Evolutionary conservation across 64 coral and sea anemone genomes (phyloP).

Genomic region (Actinia equina): DNA sequence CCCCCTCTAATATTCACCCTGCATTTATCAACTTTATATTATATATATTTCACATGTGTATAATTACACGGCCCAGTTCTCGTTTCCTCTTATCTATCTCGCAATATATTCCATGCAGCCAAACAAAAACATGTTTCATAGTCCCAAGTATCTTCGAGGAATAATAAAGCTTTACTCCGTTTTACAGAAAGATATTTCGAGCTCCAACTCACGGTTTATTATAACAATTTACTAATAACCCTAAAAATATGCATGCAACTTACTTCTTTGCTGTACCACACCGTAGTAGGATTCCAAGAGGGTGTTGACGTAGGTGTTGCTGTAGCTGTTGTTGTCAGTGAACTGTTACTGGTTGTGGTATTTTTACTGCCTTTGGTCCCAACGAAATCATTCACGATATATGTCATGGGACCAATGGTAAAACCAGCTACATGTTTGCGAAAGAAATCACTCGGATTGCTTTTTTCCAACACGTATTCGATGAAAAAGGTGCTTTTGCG

Average conservation of each 20-base stretch:
- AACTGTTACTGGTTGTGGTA: background rate
- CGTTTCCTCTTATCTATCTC: no score
- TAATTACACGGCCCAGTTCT: no score
- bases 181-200: no score
- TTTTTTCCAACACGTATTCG: constrained; percentile 53
- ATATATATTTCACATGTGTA: no score
- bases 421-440: constrained; percentile 57
- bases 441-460: constrained; percentile 63
- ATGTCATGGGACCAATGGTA: background rate
- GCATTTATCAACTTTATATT: no score
- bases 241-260: background rate
- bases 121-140: no score
- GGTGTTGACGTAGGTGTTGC: background rate
- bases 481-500: constrained; percentile 45
- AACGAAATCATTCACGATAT: background rate
- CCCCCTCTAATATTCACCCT: no score
- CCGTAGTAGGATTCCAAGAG: background rate
- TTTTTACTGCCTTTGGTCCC: background rate
- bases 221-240: no score
- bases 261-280: constrained; percentile 64
- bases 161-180: no score
- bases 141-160: no score
- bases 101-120: no score
- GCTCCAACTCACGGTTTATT: no score
- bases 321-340: background rate